Conservation (phyloP, 1,140 invertebrate species). For the Chlorops oryzae region DNA sequence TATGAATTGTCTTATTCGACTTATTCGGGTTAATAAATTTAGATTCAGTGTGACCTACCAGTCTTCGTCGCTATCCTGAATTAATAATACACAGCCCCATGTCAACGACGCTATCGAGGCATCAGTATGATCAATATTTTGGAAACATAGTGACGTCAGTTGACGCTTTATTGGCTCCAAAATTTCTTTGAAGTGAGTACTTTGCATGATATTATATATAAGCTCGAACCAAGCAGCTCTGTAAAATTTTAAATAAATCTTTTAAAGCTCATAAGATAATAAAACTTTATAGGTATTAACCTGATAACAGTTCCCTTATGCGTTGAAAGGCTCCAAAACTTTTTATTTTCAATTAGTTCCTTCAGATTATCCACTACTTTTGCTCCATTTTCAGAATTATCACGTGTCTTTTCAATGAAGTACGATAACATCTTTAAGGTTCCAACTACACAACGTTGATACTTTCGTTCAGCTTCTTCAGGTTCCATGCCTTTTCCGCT, state of each 20-base stretch:
- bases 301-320: constrained; percentile 53
- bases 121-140: constrained; percentile 66
- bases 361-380: constrained; percentile 28
- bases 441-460: constrained; percentile 60
- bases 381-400: constrained; percentile 54
- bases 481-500: constrained; percentile 42
- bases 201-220: constrained; percentile 58
- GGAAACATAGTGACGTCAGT: constrained; percentile 57
- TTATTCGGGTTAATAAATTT: too few relatives aligned
- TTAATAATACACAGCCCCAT: constrained; percentile 54
- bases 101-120: constrained; percentile 58
- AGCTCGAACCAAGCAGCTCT: constrained; percentile 61
- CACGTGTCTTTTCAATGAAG: constrained; percentile 53
- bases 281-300: constrained; percentile 22
- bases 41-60: constrained; percentile 33
- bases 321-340: constrained; percentile 69
- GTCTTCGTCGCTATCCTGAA: constrained; percentile 33
- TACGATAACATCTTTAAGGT: constrained; percentile 62
- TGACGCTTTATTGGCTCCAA: constrained; percentile 52
- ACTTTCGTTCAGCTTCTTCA: constrained; percentile 70
- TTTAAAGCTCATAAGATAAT: neutral
- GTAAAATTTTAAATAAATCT: constrained; percentile 16
- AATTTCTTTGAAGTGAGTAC: constrained; percentile 46
- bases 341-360: constrained; percentile 47
- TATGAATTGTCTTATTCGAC: too few relatives aligned